Conservation (phyloP, 2,113 vertebrate genomes). For the Oxygymnocypris stewartii region DNA sequence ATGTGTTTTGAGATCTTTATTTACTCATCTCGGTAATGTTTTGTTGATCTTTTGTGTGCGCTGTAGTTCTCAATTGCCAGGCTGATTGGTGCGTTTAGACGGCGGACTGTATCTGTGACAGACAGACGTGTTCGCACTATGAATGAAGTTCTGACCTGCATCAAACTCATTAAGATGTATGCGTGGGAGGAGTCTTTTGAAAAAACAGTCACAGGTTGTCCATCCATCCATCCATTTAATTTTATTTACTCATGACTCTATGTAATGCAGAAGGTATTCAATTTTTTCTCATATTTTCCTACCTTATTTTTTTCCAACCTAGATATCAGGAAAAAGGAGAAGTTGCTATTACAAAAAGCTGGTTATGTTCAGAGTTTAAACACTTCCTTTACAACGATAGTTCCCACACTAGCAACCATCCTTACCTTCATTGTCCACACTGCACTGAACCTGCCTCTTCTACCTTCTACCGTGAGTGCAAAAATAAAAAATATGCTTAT, state of each 20-base stretch:
- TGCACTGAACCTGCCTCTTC: constrained; percentile 65
- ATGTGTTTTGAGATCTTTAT: background rate
- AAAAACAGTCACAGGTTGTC: constrained; percentile 70
- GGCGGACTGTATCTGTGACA: constrained; percentile 68
- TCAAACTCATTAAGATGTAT: constrained; percentile 84
- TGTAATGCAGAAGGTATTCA: background rate
- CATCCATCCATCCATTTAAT: background rate
- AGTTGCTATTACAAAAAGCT: constrained; percentile 65
- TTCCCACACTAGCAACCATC: constrained; percentile 73
- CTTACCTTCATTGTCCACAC: constrained; percentile 78
- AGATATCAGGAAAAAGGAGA: constrained; percentile 77
- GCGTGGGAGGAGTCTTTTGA: constrained; percentile 82
- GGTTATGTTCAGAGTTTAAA: constrained; percentile 79
- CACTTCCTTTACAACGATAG: constrained; percentile 64
- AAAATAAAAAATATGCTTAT: background rate
- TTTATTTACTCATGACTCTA: background rate
- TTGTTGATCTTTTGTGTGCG: constrained; percentile 10
- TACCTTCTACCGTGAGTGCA: constrained; percentile 71
- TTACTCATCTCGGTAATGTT: background rate
- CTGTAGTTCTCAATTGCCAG: constrained; percentile 73
- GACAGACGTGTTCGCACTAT: constrained; percentile 77
- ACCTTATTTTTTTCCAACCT: constrained; percentile 47
- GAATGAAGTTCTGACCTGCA: constrained; percentile 81
- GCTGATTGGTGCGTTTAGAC: constrained; percentile 70
- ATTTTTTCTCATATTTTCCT: constrained; percentile 47